phyloP scores from a whole-genome alignment of 2,113 vertebrate genomes.

The Lamprologus callipterus region DNA sequence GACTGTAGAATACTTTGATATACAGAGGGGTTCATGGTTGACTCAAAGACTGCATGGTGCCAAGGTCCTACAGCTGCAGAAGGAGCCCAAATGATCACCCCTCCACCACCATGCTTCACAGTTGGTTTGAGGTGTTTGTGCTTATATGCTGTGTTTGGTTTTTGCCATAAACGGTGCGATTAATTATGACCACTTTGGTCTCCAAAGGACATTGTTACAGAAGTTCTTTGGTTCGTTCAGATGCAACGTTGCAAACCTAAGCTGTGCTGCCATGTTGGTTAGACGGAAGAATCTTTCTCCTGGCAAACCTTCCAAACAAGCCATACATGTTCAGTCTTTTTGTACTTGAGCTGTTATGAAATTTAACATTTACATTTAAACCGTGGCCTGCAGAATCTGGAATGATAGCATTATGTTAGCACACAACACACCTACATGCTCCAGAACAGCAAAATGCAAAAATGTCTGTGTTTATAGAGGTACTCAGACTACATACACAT shows the following conservation, averaged over 20 bases:
- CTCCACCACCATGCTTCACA: neutral
- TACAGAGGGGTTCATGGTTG: neutral
- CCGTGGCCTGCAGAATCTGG: neutral
- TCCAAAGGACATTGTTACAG: neutral
- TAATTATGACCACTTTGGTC: neutral
- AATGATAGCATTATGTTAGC: neutral
- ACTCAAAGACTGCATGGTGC: neutral
- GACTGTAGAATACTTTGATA: neutral
- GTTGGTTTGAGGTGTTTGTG: neutral
- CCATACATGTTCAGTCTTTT: neutral
- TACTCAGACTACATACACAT: neutral
- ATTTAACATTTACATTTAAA: neutral
- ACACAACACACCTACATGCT: neutral
- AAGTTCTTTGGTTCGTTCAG: neutral
- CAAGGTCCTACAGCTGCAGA: neutral
- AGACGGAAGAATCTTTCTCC: neutral
- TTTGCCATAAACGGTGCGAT: neutral
- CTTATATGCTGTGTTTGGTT: neutral
- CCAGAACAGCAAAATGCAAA: neutral
- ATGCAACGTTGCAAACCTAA: neutral
- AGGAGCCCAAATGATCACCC: neutral
- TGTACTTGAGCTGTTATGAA: neutral
- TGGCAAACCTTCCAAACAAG: neutral
- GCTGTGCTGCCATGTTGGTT: neutral
- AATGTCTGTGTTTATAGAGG: neutral